Percentiles rank a stretch among this genome's conserved stretches.
Evolutionary conservation across 1,140 invertebrate genomes (phyloP).

Genomic region (Hyposmocoma kahamanoa): DNA sequence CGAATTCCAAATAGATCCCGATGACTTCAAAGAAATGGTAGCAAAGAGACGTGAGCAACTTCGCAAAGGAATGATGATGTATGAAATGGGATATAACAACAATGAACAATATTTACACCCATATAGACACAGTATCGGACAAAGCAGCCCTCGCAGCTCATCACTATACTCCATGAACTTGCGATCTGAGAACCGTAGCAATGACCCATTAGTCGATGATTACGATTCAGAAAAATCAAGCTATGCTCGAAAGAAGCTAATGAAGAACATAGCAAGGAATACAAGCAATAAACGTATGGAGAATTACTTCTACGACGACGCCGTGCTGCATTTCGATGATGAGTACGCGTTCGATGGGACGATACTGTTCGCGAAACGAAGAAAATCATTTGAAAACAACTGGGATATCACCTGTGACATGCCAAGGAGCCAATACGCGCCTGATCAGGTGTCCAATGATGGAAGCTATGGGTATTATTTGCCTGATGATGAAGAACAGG

Average conservation of each 20-base stretch:
- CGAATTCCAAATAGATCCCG: conserved; percentile 65
- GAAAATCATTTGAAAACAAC: conserved; percentile 60
- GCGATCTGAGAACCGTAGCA: conserved; percentile 56
- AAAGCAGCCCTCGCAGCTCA: conserved; percentile 50
- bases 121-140: conserved; percentile 32
- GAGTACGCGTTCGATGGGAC: conserved; percentile 68
- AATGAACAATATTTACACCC: conserved; percentile 38
- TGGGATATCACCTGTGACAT: conserved; percentile 44
- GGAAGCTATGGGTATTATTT: conserved; percentile 68
- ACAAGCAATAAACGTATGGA: conserved; percentile 39
- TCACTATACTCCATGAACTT: conserved; percentile 62
- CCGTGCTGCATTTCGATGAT: conserved; percentile 64
- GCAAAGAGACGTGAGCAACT: conserved; percentile 62
- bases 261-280: conserved; percentile 68
- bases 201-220: conserved; percentile 67
- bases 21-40: conserved; percentile 65
- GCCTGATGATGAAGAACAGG: conserved; percentile 57
- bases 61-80: conserved; percentile 48
- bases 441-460: conserved; percentile 62
- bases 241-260: conserved; percentile 64
- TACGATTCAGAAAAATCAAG: conserved; percentile 67
- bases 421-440: conserved; percentile 24
- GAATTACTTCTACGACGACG: conserved; percentile 71
- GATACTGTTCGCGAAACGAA: conserved; percentile 63
- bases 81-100: conserved; percentile 34